Base-by-base conservation (phyloP, 2,113 vertebrate species). In the Aix galericulata region DNA sequence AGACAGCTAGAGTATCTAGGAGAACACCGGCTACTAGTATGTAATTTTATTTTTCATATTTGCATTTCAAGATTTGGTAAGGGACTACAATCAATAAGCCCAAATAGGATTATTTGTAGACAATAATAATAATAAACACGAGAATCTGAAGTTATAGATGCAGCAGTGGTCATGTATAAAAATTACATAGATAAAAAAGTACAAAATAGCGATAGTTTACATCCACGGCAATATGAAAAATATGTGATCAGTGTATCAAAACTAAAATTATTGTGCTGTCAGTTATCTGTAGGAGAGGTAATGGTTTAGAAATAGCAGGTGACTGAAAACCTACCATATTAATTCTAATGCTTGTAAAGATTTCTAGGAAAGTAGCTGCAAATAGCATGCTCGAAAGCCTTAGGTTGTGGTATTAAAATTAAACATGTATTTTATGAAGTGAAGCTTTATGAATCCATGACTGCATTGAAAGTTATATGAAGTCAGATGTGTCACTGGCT, bases 351-450 rank as follows among this genome's bases (percentile, higher is more conserved):
- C 16, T 40, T 53, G 31, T 34, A 50, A 82, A 50, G 21, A 62
- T 73, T 69, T 82, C 85, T 85, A 85, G 89, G 91, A 94, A 94
- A 92, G 46, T 36, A 80, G 36, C 48, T 89, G 74, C 59, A 62
- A 82, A 59, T 60, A 56, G 21, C 55, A 29, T 14, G 6, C 50
- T 62, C 76, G 36, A 75, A 72, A 93, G 36, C 21, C 53, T 80
- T 44, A 68, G n/a, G 20, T 42, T 69, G 50, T 78, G 71, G 86
- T 89, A 56, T 91, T 88, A 86, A 91, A 94, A 94, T 94, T 73
- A 94, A 96, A 86, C 86, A 52, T 1, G 5, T 32, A 40, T 82
- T 93, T 96, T 90, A 87, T 94, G 88, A 96, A 82, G 76, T 80
- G 76, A 66, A 93, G 56, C 58, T 85, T 89, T 76, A 89, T 78